Percentiles rank a stretch among this genome's conserved stretches.
Evolutionary conservation across 2,113 vertebrate genomes (phyloP).

Genomic region (Epinephelus cyanopodus): DNA sequence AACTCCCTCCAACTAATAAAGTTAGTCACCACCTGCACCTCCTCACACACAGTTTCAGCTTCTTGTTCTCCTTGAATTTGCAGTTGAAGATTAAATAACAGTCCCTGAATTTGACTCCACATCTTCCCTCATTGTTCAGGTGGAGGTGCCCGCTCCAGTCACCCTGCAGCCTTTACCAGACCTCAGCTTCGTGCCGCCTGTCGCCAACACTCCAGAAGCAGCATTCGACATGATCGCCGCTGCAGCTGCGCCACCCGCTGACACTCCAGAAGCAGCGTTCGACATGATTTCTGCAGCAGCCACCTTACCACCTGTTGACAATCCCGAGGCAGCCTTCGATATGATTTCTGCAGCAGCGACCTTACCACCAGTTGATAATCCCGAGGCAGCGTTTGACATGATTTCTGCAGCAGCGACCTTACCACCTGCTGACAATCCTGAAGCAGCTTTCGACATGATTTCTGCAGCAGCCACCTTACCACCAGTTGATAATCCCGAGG

Average conservation of each 20-base stretch:
- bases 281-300: conserved; percentile 31
- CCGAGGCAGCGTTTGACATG: conserved; percentile 71
- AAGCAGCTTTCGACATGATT: background rate
- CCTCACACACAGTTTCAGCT: too few species aligned
- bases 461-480: background rate
- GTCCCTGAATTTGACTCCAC: background rate
- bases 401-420: conserved; percentile 30
- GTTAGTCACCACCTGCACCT: too few species aligned
- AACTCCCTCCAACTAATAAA: too few species aligned
- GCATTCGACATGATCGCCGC: conserved; percentile 62
- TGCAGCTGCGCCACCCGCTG: background rate
- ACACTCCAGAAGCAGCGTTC: background rate
- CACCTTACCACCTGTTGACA: background rate
- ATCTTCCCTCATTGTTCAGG: conserved; percentile 24
- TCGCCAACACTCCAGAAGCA: conserved; percentile 59
- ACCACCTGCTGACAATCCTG: background rate
- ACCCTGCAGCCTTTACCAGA: conserved; percentile 45
- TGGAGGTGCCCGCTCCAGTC: conserved; percentile 23
- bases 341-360: conserved; percentile 60
- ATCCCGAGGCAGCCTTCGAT: conserved; percentile 69
- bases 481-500: background rate
- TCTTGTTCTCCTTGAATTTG: background rate
- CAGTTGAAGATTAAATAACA: background rate
- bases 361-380: conserved; percentile 29
- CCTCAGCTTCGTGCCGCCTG: conserved; percentile 23